phyloP scores from a whole-genome alignment of 2,113 vertebrate species.

The Odocoileus virginianus region DNA sequence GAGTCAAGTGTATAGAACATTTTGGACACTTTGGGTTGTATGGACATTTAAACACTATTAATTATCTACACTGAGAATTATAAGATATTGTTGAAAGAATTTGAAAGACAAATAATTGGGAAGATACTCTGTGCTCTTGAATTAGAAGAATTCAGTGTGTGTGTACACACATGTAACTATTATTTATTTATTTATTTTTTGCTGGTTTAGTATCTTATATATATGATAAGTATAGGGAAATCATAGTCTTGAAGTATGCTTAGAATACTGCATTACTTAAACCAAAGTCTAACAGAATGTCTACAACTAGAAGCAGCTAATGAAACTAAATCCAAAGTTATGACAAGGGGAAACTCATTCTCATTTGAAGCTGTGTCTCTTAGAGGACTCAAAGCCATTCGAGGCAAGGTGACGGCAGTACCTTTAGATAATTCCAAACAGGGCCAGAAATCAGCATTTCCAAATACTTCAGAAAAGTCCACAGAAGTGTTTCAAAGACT shows the following conservation, averaged over 20 bases:
- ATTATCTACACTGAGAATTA: background rate
- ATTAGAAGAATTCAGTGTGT: background rate
- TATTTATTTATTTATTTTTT: background rate
- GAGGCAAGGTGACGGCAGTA: background rate
- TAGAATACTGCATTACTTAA: conserved; percentile 35
- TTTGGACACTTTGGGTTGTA: background rate
- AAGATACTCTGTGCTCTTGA: background rate
- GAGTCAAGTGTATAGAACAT: background rate
- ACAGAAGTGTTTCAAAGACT: background rate
- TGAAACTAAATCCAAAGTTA: background rate
- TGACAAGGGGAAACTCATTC: background rate
- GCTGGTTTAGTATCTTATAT: conserved; percentile 36
- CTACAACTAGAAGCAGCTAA: background rate
- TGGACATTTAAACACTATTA: too few relatives aligned
- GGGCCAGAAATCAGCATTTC: conserved; percentile 8
- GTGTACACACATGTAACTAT: background rate
- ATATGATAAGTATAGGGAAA: background rate
- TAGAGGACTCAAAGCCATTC: background rate
- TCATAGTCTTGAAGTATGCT: conserved; percentile 3
- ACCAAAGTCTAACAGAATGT: conserved; percentile 41
- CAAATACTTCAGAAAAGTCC: background rate
- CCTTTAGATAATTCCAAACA: background rate
- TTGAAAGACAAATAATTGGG: background rate
- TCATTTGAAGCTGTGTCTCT: background rate
- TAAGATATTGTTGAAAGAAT: background rate